Evolutionary conservation across 2,113 vertebrate genomes (phyloP).

Genomic region (Megaceryle torquata): DNA sequence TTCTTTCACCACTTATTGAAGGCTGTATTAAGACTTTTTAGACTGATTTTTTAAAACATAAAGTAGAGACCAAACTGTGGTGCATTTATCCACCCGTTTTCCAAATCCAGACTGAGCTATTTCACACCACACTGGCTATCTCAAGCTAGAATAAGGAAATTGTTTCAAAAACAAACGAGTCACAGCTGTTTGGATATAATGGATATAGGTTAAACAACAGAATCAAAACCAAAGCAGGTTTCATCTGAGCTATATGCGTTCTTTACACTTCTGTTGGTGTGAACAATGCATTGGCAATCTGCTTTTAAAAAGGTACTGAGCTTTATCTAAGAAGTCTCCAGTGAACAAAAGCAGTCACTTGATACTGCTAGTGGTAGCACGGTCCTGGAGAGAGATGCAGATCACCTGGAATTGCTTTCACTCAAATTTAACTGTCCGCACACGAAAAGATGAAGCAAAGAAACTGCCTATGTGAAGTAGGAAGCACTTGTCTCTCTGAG

Average conservation of each 20-base stretch:
- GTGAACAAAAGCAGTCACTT: neutral
- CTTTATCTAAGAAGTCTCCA: neutral
- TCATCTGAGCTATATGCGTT: neutral
- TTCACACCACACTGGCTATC: neutral
- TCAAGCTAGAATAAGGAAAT: neutral
- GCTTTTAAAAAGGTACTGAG: neutral
- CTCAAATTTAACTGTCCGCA: neutral
- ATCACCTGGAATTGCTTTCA: neutral
- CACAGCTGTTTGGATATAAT: neutral
- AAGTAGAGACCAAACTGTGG: neutral
- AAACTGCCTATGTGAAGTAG: neutral
- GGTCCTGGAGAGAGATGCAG: neutral
- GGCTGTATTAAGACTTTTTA: neutral
- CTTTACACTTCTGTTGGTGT: neutral
- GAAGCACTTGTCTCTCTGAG: neutral
- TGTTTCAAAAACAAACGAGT: neutral
- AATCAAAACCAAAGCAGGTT: neutral
- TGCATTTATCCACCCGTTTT: neutral
- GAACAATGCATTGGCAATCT: neutral
- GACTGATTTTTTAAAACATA: neutral
- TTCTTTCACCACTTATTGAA: neutral
- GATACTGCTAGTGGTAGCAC: neutral
- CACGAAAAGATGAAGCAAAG: neutral
- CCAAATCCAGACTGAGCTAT: neutral
- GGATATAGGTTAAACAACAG: neutral